Percentiles rank a stretch among this genome's conserved stretches.
Conservation (phyloP, 2,888 invertebrate species). For the Artemia sp. region DNA sequence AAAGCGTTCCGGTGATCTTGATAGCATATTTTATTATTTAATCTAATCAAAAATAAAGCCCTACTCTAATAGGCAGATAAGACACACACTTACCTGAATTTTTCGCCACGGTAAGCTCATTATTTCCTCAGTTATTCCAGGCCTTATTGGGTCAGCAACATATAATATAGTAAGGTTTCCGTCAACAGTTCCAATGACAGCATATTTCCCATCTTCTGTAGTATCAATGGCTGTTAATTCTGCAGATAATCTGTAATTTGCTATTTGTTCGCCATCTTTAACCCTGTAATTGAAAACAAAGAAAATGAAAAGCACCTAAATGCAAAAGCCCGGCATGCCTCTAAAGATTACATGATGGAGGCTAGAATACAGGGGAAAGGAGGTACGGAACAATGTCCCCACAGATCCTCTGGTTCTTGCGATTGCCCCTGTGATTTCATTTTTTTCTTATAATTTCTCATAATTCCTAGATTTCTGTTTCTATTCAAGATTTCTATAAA, state of each 20-base stretch:
- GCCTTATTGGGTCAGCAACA: constrained; percentile 50
- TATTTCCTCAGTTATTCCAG: constrained; percentile 46
- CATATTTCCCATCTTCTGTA: constrained; percentile 59
- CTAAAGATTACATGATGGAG: too few species aligned
- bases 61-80: not conserved
- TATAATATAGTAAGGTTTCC: constrained; percentile 82
- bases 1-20: too few species aligned
- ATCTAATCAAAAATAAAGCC: not conserved
- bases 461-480: too few species aligned
- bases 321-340: too few species aligned
- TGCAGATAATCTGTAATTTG: constrained; percentile 77
- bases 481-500: too few species aligned
- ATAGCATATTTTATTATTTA: too few species aligned
- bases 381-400: too few species aligned
- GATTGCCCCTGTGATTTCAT: too few species aligned
- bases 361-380: too few species aligned
- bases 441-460: too few species aligned
- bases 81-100: constrained; percentile 38
- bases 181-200: constrained; percentile 78
- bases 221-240: constrained; percentile 73
- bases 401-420: too few species aligned
- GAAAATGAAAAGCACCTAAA: too few species aligned
- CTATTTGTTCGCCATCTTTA: constrained; percentile 71
- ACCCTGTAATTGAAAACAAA: constrained; percentile 39
- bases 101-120: constrained; percentile 51